Conservation (phyloP, 2,888 invertebrate species). For the Acronicta aceris region DNA sequence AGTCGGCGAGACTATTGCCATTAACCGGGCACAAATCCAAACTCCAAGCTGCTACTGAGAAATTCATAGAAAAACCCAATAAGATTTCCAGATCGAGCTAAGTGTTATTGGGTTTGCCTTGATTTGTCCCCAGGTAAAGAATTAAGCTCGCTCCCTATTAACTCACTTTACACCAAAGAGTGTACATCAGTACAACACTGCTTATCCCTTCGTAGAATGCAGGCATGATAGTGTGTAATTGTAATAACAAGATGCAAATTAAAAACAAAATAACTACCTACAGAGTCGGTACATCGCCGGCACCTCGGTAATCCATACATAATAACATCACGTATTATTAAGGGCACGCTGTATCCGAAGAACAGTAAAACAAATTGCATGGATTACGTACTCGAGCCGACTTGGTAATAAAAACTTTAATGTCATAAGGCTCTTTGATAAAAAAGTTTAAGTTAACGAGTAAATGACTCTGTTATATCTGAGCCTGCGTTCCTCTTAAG, state of each 20-base stretch:
- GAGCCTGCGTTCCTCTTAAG: conserved; percentile 41
- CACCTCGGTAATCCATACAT: conserved; percentile 70
- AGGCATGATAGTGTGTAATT: too few species aligned
- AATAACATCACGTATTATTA: conserved; percentile 82
- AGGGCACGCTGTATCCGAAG: conserved; percentile 70
- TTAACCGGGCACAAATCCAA: too few species aligned
- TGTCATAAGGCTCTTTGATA: conserved; percentile 64
- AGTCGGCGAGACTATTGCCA: too few species aligned
- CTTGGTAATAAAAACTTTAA: conserved; percentile 73
- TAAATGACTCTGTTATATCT: conserved; percentile 47
- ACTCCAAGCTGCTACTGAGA: too few species aligned
- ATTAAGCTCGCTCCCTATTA: too few species aligned
- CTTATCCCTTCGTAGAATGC: too few species aligned
- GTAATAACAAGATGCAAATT: conserved; percentile 46
- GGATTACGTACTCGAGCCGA: conserved; percentile 73
- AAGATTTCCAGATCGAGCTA: too few species aligned
- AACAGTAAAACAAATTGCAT: conserved; percentile 81
- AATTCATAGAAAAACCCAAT: too few species aligned
- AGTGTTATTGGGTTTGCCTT: too few species aligned
- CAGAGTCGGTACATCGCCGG: conserved; percentile 28
- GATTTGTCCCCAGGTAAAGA: too few species aligned
- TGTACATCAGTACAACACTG: too few species aligned
- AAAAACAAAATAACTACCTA: conserved; percentile 16
- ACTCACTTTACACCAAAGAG: too few species aligned
- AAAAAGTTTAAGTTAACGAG: conserved; percentile 62